Evolutionary conservation across 2,797 vertebrate genomes (phyloP).

Genomic region (Rhinophrynus dorsalis): DNA sequence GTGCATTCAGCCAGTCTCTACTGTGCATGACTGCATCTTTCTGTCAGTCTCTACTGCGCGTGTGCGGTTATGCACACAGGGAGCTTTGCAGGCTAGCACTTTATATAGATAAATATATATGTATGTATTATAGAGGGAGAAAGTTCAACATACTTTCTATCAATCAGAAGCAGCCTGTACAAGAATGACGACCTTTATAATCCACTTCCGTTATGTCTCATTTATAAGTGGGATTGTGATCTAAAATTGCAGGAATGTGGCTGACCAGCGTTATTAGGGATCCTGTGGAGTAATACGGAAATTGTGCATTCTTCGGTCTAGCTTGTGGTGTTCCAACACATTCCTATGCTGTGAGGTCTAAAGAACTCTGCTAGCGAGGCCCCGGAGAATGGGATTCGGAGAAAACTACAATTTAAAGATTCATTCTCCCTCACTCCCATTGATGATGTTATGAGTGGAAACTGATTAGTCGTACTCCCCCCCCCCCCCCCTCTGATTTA

Average conservation of each 20-base stretch:
- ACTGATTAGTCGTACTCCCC: conserved; percentile 7
- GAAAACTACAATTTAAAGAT: background rate
- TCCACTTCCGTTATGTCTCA: conserved; percentile 33
- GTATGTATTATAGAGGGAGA: no score
- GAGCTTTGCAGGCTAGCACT: no score
- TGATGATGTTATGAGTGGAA: conserved; percentile 18
- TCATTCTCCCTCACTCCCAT: background rate
- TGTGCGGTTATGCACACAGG: no score
- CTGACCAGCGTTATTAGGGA: conserved; percentile 74
- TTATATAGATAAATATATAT: background rate
- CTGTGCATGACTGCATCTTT: no score
- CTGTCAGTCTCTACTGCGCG: no score
- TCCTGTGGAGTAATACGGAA: conserved; percentile 77
- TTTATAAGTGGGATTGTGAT: conserved; percentile 66
- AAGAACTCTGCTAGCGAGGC: conserved; percentile 56
- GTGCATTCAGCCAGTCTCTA: background rate
- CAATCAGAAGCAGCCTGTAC: background rate
- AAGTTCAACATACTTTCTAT: background rate
- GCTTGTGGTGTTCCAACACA: conserved; percentile 84
- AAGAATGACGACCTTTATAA: background rate
- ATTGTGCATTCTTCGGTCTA: conserved; percentile 84
- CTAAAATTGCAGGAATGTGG: conserved; percentile 72
- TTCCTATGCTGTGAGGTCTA: conserved; percentile 90
- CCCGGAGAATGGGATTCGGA: conserved; percentile 7
- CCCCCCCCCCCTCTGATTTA: background rate